These are phyloP conservation scores for Lycia hirtaria DNA, from an alignment of 2,888 invertebrate genomes.

Conservation along the genomic window DNA sequence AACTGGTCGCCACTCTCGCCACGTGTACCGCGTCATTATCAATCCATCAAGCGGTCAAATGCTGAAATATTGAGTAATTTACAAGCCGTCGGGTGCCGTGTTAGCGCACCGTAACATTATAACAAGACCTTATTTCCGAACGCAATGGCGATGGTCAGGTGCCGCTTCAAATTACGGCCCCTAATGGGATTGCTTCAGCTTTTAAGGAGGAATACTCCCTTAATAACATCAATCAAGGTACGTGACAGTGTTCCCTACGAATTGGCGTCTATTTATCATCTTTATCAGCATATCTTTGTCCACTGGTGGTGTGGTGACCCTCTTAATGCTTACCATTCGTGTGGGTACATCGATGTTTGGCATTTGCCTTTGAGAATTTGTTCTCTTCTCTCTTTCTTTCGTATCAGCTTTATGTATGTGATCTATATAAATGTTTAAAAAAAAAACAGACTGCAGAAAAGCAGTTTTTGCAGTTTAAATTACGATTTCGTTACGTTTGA, in stretches of 20 bases:
- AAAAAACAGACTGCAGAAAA: no score
- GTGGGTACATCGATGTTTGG: no score
- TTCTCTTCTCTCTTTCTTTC: neutral
- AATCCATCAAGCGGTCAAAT: slow-evolving; percentile 16
- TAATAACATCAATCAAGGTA: slow-evolving; percentile 2
- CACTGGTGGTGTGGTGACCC: neutral
- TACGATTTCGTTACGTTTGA: no score
- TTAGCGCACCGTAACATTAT: slow-evolving; percentile 45
- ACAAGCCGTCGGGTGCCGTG: slow-evolving; percentile 23
- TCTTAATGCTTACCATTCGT: neutral
- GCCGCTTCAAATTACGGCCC: slow-evolving; percentile 2
- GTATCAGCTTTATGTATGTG: no score
- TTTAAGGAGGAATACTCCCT: slow-evolving; percentile 6
- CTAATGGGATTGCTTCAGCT: slow-evolving; percentile 13
- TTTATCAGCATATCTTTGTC: neutral
- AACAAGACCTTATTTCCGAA: slow-evolving; percentile 39
- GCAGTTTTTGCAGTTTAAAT: no score
- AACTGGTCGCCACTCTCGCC: neutral
- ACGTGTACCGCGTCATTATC: slow-evolving; percentile 15
- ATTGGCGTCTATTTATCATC: neutral
- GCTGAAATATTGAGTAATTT: slow-evolving; percentile 20
- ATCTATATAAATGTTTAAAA: no score
- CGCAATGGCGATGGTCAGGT: slow-evolving; percentile 24
- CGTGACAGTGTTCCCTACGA: neutral
- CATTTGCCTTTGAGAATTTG: neutral